Evolutionary conservation across 2,888 invertebrate species (phyloP).

Genomic region (Sphaerophoria rueppellii): DNA sequence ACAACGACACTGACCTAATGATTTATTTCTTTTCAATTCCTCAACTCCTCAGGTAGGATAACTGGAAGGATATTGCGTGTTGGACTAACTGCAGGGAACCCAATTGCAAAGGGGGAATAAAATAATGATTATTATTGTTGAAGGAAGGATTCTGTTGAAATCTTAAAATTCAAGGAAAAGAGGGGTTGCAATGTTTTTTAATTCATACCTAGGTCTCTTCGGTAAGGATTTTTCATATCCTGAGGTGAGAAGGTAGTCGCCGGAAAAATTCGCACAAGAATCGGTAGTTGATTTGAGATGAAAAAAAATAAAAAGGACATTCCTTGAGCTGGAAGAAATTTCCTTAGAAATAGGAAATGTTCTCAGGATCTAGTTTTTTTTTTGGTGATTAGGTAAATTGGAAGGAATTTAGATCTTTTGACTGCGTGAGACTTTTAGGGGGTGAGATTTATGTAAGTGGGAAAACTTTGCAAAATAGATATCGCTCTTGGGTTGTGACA

Average conservation of each 20-base stretch:
- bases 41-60: constrained; percentile 43
- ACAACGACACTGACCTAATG: constrained; percentile 44
- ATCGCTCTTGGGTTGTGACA: no score
- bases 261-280: constrained; percentile 60
- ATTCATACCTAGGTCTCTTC: constrained; percentile 8
- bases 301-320: constrained; percentile 35
- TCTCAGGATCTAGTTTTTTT: constrained; percentile 38
- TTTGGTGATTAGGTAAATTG: not conserved
- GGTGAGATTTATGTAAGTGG: not conserved
- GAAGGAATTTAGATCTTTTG: no score
- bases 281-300: constrained; percentile 16
- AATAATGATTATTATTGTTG: not conserved
- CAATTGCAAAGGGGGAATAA: constrained; percentile 28
- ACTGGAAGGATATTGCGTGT: constrained; percentile 4
- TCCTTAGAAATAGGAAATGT: constrained; percentile 51
- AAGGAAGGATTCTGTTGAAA: constrained; percentile 27
- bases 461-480: not conserved
- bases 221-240: constrained; percentile 35
- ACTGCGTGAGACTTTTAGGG: not conserved
- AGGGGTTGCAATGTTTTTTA: constrained; percentile 56
- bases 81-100: constrained; percentile 20
- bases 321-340: constrained; percentile 7
- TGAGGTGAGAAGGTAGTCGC: constrained; percentile 29
- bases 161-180: constrained; percentile 26
- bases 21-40: constrained; percentile 57